phyloP scores from a whole-genome alignment of 2,113 vertebrate species.

The Glareola pratincola region DNA sequence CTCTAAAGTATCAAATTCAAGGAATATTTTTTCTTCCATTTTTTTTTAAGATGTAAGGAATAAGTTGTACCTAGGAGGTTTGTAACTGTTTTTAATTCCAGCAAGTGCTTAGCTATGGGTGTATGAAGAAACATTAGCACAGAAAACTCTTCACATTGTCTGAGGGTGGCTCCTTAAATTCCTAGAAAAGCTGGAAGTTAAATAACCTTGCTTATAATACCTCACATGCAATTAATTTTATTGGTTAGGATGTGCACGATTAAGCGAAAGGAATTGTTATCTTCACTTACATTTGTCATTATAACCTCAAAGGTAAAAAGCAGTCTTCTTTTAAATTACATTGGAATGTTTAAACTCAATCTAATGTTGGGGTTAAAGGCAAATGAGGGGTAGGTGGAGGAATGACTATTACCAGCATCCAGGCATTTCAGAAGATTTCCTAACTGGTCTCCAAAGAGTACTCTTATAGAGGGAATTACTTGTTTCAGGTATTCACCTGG shows the following conservation, averaged over 20 bases:
- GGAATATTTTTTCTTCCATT: neutral
- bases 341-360: neutral
- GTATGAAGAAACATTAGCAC: neutral
- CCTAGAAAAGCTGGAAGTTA: neutral
- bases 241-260: neutral
- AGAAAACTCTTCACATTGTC: neutral
- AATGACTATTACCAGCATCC: neutral
- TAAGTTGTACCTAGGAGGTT: neutral
- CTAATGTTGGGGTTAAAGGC: neutral
- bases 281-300: slow-evolving; percentile 25
- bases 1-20: neutral
- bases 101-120: neutral
- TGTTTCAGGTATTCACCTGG: neutral
- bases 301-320: neutral
- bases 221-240: neutral
- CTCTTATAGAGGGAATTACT: neutral
- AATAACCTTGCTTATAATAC: neutral
- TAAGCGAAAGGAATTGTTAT: slow-evolving; percentile 1
- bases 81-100: neutral
- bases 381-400: neutral
- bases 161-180: neutral
- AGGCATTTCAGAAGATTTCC: neutral
- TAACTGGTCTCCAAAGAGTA: neutral
- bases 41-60: neutral
- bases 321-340: neutral